These are phyloP conservation scores for Acropora tenuis DNA, from an alignment of 64 coral and sea anemone species.

Conservation along the genomic window DNA sequence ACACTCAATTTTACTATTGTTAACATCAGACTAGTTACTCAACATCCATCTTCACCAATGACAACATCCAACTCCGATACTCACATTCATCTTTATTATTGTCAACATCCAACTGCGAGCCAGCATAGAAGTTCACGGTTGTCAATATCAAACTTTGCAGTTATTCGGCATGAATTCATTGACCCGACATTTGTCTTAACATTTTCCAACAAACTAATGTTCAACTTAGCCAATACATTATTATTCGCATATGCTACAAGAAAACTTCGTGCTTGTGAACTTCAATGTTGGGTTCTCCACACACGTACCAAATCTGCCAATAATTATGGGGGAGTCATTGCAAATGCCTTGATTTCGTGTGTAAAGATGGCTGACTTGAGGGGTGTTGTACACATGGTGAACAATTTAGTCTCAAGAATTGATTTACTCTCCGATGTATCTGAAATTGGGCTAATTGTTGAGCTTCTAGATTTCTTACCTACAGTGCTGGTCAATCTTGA, in stretches of 20 bases:
- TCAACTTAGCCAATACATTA: neutral
- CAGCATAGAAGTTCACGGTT: neutral
- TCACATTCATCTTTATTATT: neutral
- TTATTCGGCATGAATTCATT: neutral
- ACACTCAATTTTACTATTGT: neutral
- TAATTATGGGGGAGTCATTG: neutral
- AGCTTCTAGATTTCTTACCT: slow-evolving; percentile 24
- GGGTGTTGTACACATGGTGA: neutral
- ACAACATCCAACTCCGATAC: no score
- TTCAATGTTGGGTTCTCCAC: neutral
- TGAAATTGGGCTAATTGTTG: slow-evolving; percentile 24
- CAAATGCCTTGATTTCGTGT: neutral
- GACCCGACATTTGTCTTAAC: neutral
- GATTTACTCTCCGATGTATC: slow-evolving; percentile 7
- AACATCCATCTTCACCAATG: neutral
- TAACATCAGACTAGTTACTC: neutral
- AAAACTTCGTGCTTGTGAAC: neutral
- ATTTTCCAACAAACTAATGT: no score
- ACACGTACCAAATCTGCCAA: neutral
- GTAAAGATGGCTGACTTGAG: neutral
- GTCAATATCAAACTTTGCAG: neutral
- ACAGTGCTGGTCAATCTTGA: slow-evolving; percentile 48
- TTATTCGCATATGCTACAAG: neutral
- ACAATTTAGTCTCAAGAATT: neutral
- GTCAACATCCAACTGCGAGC: no score